Percentiles rank a stretch among this genome's conserved stretches.
Conservation (phyloP, 2,113 vertebrate genomes). For the Odobenus rosmarus region DNA sequence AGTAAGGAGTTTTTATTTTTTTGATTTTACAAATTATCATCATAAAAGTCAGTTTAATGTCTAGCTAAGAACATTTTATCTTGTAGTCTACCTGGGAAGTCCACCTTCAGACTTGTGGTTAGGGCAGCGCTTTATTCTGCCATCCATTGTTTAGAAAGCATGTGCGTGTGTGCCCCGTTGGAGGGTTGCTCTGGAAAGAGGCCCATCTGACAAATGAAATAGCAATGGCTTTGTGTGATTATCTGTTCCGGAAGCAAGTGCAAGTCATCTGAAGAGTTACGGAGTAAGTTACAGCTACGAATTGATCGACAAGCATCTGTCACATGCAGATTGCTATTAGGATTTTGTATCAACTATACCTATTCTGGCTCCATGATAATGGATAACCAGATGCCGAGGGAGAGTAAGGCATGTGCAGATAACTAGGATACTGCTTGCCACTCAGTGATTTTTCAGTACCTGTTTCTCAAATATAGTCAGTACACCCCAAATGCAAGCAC, state of each 20-base stretch:
- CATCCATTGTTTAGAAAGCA: neutral
- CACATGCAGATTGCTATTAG: neutral
- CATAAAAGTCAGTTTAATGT: neutral
- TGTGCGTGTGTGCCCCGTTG: neutral
- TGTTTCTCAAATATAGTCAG: neutral
- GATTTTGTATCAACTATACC: neutral
- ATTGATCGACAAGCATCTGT: neutral
- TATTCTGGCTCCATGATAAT: neutral
- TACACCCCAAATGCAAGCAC: neutral
- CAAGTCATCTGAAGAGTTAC: neutral
- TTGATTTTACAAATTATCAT: neutral
- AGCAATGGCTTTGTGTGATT: neutral
- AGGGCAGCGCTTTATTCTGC: neutral
- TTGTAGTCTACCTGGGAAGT: neutral
- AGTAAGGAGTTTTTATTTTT: neutral
- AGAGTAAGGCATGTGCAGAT: neutral
- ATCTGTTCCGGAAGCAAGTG: neutral
- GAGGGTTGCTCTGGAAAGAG: neutral
- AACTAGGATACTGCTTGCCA: neutral
- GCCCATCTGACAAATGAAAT: neutral
- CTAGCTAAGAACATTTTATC: neutral
- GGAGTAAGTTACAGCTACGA: neutral
- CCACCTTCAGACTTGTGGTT: neutral
- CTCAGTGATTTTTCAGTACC: neutral
- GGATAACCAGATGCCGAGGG: neutral